Conservation (phyloP, 1,140 invertebrate species). For the Leptoteleia sp. region DNA sequence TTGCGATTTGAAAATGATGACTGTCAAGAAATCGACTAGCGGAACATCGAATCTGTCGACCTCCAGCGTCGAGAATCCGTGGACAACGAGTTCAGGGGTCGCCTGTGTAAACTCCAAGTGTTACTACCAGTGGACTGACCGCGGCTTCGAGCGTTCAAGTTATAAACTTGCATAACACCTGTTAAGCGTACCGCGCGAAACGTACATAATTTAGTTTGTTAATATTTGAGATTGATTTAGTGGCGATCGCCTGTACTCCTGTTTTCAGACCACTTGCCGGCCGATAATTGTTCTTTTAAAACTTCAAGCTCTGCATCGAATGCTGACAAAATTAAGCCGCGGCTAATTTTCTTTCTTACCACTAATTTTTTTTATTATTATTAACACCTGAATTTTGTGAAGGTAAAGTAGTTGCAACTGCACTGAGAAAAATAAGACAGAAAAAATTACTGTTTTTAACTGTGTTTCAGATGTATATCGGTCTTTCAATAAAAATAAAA, state of each 20-base stretch:
- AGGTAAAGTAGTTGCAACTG: too few species aligned
- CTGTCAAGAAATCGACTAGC: conserved; percentile 41
- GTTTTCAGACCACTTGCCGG: conserved; percentile 13
- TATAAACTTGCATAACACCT: conserved; percentile 71
- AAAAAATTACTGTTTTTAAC: too few species aligned
- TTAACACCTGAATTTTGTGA: too few species aligned
- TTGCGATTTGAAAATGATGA: conserved; percentile 26
- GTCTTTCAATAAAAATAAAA: too few species aligned
- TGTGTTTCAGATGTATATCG: too few species aligned
- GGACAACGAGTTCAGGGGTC: conserved; percentile 66
- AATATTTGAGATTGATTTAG: conserved; percentile 60
- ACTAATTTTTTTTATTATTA: too few species aligned
- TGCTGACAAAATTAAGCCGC: too few species aligned
- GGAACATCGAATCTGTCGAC: conserved; percentile 57
- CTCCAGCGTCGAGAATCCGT: conserved; percentile 64
- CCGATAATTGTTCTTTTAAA: conserved; percentile 2
- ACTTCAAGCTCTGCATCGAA: neutral
- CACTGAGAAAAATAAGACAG: too few species aligned
- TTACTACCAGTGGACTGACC: conserved; percentile 67
- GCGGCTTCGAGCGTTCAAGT: conserved; percentile 44
- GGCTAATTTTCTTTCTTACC: too few species aligned
- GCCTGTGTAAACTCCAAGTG: conserved; percentile 68
- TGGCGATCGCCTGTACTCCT: conserved; percentile 22
- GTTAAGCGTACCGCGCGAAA: conserved; percentile 60
- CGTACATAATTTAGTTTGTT: conserved; percentile 57